Conservation (phyloP, 2,113 vertebrate genomes). For the Ictalurus furcatus region DNA sequence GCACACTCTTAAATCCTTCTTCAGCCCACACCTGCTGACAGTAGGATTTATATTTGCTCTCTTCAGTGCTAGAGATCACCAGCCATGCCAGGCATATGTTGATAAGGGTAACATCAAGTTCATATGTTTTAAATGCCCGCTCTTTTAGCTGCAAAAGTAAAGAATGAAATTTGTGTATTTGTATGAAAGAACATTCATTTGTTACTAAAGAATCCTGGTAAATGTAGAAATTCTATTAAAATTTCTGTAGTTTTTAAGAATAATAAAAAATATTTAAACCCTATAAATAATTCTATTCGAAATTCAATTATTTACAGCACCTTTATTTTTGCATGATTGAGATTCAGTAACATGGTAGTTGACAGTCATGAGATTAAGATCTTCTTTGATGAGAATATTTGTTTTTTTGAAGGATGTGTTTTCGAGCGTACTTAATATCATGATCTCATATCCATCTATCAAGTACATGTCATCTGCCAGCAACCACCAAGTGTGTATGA, state of each 20-base stretch:
- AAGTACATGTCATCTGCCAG: constrained; percentile 3
- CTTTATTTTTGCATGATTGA: not conserved
- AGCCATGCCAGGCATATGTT: not conserved
- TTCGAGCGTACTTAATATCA: constrained; percentile 1
- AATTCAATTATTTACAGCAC: not conserved
- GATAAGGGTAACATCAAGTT: not conserved
- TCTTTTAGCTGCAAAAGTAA: constrained; percentile 1
- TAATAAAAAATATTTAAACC: not conserved
- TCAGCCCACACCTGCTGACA: constrained; percentile 37
- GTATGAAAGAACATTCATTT: not conserved
- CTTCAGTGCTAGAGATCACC: not conserved
- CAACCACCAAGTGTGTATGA: constrained; percentile 1
- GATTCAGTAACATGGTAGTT: not conserved
- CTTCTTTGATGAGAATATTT: not conserved
- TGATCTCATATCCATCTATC: constrained; percentile 18
- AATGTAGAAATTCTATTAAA: not conserved
- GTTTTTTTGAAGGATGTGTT: constrained; percentile 11
- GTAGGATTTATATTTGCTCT: constrained; percentile 1
- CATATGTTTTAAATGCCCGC: not conserved
- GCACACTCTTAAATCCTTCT: constrained; percentile 32
- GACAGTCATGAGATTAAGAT: constrained; percentile 8
- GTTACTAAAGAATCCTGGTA: not conserved
- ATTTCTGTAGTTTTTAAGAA: not conserved
- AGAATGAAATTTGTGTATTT: not conserved
- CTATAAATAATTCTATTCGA: not conserved